phyloP scores from a whole-genome alignment of 2,797 vertebrate genomes.

The Pseudomugil tenellus region DNA sequence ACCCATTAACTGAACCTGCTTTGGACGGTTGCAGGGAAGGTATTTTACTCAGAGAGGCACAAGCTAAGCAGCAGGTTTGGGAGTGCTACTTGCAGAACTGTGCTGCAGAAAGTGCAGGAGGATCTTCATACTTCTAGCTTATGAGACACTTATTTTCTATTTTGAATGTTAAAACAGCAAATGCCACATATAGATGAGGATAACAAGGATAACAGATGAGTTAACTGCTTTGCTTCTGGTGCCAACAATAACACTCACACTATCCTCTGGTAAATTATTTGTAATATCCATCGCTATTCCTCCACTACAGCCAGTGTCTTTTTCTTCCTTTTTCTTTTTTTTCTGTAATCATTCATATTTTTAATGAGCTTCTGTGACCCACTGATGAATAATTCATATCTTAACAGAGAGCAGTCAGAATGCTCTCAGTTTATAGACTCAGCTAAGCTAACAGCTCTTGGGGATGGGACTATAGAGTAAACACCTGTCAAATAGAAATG shows the following conservation, averaged over 20 bases:
- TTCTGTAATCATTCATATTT: neutral
- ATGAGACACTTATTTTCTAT: neutral
- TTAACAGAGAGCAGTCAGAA: neutral
- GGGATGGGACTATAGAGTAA: neutral
- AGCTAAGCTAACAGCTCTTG: neutral
- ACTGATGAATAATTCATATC: neutral
- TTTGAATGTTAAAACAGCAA: neutral
- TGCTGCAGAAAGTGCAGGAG: neutral
- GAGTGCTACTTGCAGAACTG: neutral
- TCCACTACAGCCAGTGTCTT: neutral
- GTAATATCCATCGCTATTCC: neutral
- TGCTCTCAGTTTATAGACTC: neutral
- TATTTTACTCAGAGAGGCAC: neutral
- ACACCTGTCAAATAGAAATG: no score
- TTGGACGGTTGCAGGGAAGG: neutral
- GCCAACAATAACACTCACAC: slow-evolving; percentile 8
- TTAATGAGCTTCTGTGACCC: neutral
- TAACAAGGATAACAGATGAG: slow-evolving; percentile 1
- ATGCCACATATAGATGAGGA: slow-evolving; percentile 1
- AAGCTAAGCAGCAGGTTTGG: neutral
- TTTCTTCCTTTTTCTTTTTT: neutral
- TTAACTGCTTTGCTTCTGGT: neutral
- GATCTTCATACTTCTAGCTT: neutral
- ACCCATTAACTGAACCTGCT: neutral
- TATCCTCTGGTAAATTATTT: slow-evolving; percentile 2